phyloP scores from a whole-genome alignment of 2,113 vertebrate species.

The Chamaea fasciata region DNA sequence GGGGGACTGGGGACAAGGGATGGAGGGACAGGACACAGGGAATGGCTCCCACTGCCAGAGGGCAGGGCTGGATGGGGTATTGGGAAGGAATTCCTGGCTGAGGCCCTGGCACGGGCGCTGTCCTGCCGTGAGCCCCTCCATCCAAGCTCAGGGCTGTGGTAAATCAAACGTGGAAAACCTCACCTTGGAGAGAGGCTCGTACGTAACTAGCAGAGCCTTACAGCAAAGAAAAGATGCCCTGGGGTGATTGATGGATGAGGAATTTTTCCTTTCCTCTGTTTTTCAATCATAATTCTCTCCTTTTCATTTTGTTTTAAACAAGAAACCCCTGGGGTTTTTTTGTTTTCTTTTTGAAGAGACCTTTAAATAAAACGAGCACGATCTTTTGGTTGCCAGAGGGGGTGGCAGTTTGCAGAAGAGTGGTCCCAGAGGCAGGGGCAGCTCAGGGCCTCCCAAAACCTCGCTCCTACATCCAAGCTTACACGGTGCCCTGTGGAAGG shows the following conservation, averaged over 20 bases:
- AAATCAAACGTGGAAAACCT: neutral
- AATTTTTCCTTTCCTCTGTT: neutral
- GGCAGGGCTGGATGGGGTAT: rapidly evolving
- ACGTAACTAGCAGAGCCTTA: neutral
- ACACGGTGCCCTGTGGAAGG: neutral
- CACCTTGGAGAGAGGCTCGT: neutral
- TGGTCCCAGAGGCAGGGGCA: neutral
- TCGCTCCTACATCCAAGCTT: rapidly evolving
- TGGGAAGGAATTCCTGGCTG: neutral
- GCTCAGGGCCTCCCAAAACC: neutral
- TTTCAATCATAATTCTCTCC: neutral
- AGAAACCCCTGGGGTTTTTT: neutral
- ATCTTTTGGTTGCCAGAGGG: neutral
- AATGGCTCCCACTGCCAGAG: neutral
- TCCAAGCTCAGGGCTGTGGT: neutral
- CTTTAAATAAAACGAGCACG: neutral
- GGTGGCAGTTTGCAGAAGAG: neutral
- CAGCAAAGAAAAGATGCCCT: neutral
- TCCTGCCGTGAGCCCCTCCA: neutral
- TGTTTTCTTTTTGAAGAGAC: neutral
- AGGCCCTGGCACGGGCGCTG: neutral
- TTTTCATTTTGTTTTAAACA: neutral
- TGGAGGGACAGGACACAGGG: neutral
- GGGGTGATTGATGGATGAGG: too few relatives aligned
- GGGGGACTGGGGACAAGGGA: neutral